Evolutionary conservation across 2,113 vertebrate genomes (phyloP).

Genomic region (Ellobius talpinus): DNA sequence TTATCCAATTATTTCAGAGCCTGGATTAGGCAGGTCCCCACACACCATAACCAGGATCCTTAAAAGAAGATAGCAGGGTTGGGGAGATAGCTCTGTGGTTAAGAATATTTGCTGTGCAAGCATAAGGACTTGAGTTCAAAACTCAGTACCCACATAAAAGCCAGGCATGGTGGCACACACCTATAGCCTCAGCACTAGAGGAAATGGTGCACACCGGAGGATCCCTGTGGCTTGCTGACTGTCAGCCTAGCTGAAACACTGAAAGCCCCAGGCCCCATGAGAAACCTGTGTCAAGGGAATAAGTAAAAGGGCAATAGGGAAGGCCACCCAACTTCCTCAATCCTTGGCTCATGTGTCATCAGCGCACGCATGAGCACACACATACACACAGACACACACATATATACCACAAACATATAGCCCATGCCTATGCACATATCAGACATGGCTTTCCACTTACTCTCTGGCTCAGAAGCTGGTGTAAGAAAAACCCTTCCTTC

Average conservation of each 20-base stretch:
- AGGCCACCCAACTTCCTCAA: not conserved
- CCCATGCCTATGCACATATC: not conserved
- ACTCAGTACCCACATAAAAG: not conserved
- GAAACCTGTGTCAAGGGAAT: not conserved
- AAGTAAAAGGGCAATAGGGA: not conserved
- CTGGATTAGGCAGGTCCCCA: not conserved
- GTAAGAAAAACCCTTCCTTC: not conserved
- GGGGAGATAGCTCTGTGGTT: not conserved
- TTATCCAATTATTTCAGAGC: not conserved
- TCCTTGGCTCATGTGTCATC: no score
- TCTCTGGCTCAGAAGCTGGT: not conserved
- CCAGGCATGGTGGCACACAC: not conserved
- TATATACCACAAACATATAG: not conserved
- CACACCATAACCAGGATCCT: not conserved
- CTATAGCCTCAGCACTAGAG: not conserved
- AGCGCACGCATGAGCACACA: not conserved
- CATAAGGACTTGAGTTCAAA: not conserved
- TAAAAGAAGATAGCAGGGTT: not conserved
- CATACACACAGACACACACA: not conserved
- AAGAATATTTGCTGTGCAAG: not conserved
- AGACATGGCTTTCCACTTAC: not conserved
- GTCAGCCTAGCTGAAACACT: not conserved
- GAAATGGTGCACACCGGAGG: no score
- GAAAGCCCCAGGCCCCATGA: not conserved
- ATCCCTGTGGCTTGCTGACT: not conserved